A percentile compares a stretch with the other conserved stretches of the same genome.
Evolutionary conservation across 2,797 vertebrate species (phyloP).

Genomic region (Semaprochilodus insignis): DNA sequence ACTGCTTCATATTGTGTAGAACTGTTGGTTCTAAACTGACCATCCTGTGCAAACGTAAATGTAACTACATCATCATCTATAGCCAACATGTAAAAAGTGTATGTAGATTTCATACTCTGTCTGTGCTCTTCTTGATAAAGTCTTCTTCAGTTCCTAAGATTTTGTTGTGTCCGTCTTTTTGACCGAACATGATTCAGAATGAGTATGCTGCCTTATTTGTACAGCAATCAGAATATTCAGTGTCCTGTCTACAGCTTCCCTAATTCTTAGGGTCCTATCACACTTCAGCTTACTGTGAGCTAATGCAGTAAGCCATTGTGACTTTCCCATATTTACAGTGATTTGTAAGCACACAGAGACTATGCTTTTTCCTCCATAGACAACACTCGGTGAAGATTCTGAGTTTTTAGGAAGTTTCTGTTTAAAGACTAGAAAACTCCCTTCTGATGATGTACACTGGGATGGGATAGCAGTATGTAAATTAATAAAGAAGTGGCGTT

Average conservation of each 20-base stretch:
- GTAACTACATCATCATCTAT: background rate
- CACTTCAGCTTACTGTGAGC: background rate
- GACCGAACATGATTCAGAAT: background rate
- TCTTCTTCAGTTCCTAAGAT: too few species aligned
- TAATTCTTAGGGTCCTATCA: background rate
- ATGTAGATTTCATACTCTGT: constrained; percentile 21
- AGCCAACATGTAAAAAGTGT: background rate
- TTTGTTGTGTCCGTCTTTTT: background rate
- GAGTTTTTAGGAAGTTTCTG: too few species aligned
- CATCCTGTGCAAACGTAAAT: background rate
- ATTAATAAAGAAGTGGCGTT: too few species aligned
- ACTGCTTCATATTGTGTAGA: background rate
- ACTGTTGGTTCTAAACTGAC: background rate
- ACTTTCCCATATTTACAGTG: too few species aligned
- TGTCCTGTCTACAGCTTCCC: background rate
- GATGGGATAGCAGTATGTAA: too few species aligned
- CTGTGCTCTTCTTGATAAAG: background rate
- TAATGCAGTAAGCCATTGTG: background rate
- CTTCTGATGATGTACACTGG: too few species aligned
- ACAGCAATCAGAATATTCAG: background rate
- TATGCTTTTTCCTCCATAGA: too few species aligned
- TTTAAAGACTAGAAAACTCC: too few species aligned
- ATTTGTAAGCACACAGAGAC: too few species aligned
- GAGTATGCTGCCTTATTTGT: background rate
- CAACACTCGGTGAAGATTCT: too few species aligned